Conservation (phyloP, 2,888 invertebrate genomes). For the Rhyacophila evoluta region DNA sequence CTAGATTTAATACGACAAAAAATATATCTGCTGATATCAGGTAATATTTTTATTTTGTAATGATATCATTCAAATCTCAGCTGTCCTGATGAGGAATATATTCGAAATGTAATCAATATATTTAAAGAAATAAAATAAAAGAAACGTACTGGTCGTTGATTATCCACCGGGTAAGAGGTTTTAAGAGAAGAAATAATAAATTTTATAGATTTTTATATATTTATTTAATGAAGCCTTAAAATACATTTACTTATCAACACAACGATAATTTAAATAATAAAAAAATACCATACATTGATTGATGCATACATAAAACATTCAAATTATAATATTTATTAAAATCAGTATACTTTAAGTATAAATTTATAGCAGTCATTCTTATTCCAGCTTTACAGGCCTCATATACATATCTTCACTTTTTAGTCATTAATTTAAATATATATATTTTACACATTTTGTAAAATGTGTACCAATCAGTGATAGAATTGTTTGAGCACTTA, state of each 20-base stretch:
- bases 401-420: background rate
- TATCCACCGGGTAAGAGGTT: background rate
- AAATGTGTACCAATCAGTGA: background rate
- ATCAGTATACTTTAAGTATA: background rate
- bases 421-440: background rate
- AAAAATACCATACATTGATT: background rate
- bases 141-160: background rate
- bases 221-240: conserved; percentile 31
- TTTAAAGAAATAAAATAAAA: background rate
- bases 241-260: conserved; percentile 27
- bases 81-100: background rate
- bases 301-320: background rate
- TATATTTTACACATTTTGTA: background rate
- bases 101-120: background rate
- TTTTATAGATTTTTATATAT: background rate
- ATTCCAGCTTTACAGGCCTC: background rate
- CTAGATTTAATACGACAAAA: too few relatives aligned
- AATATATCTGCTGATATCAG: too few relatives aligned
- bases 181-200: background rate
- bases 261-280: background rate
- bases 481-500: conserved; percentile 11
- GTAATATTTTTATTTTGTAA: too few relatives aligned
- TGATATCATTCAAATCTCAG: too few relatives aligned
- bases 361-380: background rate
- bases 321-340: background rate